Evolutionary conservation across 2,888 invertebrate genomes (phyloP), one percentile per base, ranked within the genome.

Genomic region (Dynastes grantii): DNA sequence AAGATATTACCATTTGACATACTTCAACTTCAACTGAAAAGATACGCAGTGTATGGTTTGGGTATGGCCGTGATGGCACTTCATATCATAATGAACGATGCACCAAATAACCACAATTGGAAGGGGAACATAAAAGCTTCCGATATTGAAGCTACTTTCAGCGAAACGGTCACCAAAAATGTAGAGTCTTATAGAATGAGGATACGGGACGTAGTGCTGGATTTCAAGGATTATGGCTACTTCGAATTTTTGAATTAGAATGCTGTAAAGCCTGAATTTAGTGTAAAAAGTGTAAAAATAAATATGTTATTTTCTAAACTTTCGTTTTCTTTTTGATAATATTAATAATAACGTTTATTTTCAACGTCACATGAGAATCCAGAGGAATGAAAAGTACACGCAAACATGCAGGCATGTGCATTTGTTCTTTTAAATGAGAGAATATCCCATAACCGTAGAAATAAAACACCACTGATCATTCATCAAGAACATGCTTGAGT

Each of bases 1-100:
- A 79, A 81, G 45, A 73, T 85, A 11, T 85, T 86, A 76, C 85
- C 87, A 0, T 85, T 81, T 45, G 83, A 85, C 16, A 79, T 79
- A 27, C 79, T 87, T 8, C 13, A 81, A 13, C 77, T 85, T 27
- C 86, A 87, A 68, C 55, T 87, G 37, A 78, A 84, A 37, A 82
- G 78, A 70, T 86, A 83, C 79, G 84, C 84, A 8, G 84, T 81
- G 40, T 85, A 79, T 49, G 86, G 84, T 29, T 83, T 84, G 11
- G 76, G 78, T 29, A 85, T 85, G 83, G 83, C 83, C 6, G 55
- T 85, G 13, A 82, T 83, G 75, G 78, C 83, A 3, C 51, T 85
- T 0, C 85, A 84, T 40, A 73, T 86, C n/a, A 83, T 87, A 55
- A 83, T 83, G 13, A 82, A 81, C 45, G 82, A 84, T 2, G 71